Evolutionary conservation across 1,140 invertebrate species (phyloP), one percentile per base, ranked within the genome.

Genomic region (Papilio helenus): DNA sequence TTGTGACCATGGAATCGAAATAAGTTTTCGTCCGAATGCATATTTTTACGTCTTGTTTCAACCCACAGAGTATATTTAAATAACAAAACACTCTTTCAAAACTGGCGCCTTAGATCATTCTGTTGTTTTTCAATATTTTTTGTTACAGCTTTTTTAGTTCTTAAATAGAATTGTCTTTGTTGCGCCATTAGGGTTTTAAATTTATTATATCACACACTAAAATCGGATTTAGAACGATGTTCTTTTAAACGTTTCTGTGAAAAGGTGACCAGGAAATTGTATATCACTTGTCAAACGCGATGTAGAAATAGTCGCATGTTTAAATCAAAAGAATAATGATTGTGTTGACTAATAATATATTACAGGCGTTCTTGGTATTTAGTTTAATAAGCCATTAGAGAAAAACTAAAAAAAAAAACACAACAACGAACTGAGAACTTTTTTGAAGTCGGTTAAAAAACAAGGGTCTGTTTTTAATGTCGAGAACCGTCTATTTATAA

Each of bases 251-350:
- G 42, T 16, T 49, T 74, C 42, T 44, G 44, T 51, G 71, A 72
- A 72, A 72, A 72, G 18, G 71, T 49, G 42, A 49, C 42, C 72
- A 26, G 72, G 72, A 74, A 74, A 44, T 44, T 20, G 20, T 74
- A 74, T 74, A 74, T 74, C 72, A 74, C 20, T 16, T 49, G 72
- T 74, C 72, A 46, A 74, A 49, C 14, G n/a, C 29, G 34, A 34
- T 46, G 39, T 26, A 46, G 42, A 74, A 74, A 72, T 44, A 46
- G 9, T 74, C 72, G 72, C 14, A 18, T 74, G 8, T 29, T 23
- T 8, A 73, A 74, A 74, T 74, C 72, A 74, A 46, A 74, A 74
- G 39, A 49, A 44, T 14, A 72, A 72, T 34, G 39, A 42, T 49
- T 74, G 46, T 74, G 23, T 29, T 2, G 44, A 16, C 72, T 20